Evolutionary conservation across 2,113 vertebrate genomes (phyloP).

Genomic region (Engraulis encrasicolus): DNA sequence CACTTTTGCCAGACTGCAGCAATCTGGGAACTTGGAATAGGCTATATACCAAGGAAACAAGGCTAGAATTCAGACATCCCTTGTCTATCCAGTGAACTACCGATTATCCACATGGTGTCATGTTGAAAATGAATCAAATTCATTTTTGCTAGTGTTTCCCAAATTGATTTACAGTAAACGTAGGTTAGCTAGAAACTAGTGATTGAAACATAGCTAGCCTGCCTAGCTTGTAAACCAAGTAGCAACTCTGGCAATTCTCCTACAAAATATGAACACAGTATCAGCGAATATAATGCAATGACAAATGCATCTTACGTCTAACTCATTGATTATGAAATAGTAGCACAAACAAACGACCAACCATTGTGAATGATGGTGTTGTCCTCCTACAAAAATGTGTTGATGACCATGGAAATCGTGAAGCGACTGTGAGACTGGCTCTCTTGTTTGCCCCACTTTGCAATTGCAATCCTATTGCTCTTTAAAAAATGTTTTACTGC

Average conservation of each 20-base stretch:
- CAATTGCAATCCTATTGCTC: neutral
- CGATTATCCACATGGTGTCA: neutral
- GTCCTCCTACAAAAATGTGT: neutral
- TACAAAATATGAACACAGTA: neutral
- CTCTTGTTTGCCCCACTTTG: neutral
- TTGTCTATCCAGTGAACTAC: neutral
- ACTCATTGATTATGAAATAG: neutral
- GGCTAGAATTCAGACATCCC: neutral
- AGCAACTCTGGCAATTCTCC: neutral
- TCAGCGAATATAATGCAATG: neutral
- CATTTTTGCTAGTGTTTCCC: neutral
- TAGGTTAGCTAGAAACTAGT: neutral
- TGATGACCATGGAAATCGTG: neutral
- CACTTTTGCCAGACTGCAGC: no score
- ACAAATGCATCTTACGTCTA: neutral
- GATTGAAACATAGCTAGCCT: neutral
- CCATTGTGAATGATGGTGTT: neutral
- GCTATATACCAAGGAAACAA: neutral
- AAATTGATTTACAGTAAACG: neutral
- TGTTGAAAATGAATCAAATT: neutral
- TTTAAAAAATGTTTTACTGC: neutral
- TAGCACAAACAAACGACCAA: neutral
- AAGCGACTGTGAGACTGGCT: neutral
- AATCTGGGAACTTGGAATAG: no score
- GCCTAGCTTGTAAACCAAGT: neutral